Conservation (phyloP, 2,888 invertebrate species). For the Thymelicus lineola region DNA sequence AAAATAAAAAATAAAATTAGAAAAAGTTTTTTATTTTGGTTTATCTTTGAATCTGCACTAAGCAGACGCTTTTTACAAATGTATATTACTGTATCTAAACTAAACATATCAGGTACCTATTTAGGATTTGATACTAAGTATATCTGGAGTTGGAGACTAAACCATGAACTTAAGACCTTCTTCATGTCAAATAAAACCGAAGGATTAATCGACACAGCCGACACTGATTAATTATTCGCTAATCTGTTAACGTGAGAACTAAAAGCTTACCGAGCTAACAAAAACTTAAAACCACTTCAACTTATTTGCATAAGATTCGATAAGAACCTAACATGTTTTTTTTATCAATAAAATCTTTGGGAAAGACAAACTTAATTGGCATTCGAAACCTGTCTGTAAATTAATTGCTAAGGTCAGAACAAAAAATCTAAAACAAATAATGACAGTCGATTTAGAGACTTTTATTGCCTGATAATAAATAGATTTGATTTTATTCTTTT, state of each 20-base stretch:
- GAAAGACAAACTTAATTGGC: background rate
- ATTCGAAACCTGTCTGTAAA: conserved; percentile 11
- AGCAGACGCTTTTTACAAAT: no score
- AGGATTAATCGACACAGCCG: background rate
- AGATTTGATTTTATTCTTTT: no score
- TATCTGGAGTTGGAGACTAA: no score
- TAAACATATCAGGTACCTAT: no score
- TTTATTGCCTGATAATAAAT: no score
- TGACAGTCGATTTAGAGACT: no score
- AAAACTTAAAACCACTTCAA: background rate
- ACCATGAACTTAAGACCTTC: background rate
- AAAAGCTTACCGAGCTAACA: background rate
- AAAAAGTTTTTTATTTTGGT: no score
- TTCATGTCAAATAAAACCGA: background rate
- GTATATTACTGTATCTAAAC: no score
- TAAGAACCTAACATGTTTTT: background rate
- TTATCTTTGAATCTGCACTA: no score
- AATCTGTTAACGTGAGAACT: background rate
- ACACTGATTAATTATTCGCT: background rate
- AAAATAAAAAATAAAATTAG: no score
- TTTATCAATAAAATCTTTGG: background rate
- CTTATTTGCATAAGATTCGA: background rate
- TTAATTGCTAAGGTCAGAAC: conserved; percentile 15
- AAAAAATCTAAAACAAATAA: background rate
- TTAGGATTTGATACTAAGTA: no score